Evolutionary conservation across 2,888 invertebrate genomes (phyloP), one percentile per base, ranked within the genome.

Genomic region (Balanococcus diminutus): DNA sequence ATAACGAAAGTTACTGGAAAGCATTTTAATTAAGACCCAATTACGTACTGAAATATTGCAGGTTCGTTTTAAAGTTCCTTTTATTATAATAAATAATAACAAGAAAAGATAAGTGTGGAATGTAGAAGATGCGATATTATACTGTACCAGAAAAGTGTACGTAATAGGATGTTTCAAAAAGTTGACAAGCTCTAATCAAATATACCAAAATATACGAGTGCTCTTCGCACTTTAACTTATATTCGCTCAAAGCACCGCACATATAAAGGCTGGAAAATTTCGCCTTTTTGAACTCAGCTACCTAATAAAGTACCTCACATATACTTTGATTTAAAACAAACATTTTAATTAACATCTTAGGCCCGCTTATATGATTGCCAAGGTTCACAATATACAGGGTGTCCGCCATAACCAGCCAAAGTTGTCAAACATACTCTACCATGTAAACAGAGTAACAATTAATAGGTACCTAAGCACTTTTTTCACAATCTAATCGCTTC

Each of bases 21-120:
- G 83, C 83, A 61, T 83, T 83, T 83, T 83, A 83, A 83, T 83
- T 83, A 83, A 83, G 83, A 83, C 83, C 83, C 83, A 83, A 83
- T 83, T 83, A 83, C 83, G 61, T 67, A 83, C 83, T 83, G 39
- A 83, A 83, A 83, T 83, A 83, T 83, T 56, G 39, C 83, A 67
- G 67, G 83, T 83, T 83, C 56, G 67, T 83, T 61, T 56, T 83
- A 61, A 83, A 83, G 25, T 51, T 82, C 39, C 11, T 46, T 82
- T 51, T 51, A 46, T 82, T 51, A 31, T 31, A 72, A 72, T 72
- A 72, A 72, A 72, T 72, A 72, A 72, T 72, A 72, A 72, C 67
- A 72, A 72, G 67, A 28, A 72, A 72, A 72, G 67, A 72, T 72
- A 72, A 72, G 67, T 72, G 67, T 72, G 67, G 67, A 28, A 72